Conservation (phyloP, 2,797 vertebrate genomes). For the Sebastes wilsoni region DNA sequence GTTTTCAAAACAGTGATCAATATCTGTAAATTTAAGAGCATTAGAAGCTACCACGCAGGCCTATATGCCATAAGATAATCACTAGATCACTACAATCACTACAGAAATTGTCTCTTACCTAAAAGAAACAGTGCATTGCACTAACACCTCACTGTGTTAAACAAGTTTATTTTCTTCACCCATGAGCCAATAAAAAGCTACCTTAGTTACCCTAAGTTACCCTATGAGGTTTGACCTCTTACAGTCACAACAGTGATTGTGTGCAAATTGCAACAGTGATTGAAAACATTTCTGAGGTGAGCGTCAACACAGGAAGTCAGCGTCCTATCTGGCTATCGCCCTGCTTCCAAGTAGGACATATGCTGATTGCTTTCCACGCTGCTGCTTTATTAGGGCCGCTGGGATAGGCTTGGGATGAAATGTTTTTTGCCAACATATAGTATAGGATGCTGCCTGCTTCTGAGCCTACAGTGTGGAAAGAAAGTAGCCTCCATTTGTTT, state of each 20-base stretch:
- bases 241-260: background rate
- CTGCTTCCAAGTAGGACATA: constrained; percentile 7
- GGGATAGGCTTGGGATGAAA: constrained; percentile 21
- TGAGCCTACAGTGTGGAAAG: background rate
- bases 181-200: background rate
- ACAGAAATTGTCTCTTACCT: background rate
- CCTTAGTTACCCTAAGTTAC: no score
- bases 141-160: background rate
- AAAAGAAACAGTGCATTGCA: background rate
- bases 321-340: background rate
- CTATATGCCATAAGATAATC: background rate
- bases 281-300: background rate
- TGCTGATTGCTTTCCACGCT: constrained; percentile 25
- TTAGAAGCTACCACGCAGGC: background rate
- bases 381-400: constrained; percentile 56
- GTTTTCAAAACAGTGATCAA: background rate
- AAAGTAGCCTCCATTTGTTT: constrained; percentile 1
- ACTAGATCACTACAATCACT: background rate
- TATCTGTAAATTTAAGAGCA: background rate
- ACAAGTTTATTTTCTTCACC: background rate
- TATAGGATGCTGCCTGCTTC: constrained; percentile 53
- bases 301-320: background rate
- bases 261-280: background rate
- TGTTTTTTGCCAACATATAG: constrained; percentile 23
- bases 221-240: background rate